phyloP scores from a whole-genome alignment of 2,113 vertebrate genomes.

The Planiliza haematocheilus region DNA sequence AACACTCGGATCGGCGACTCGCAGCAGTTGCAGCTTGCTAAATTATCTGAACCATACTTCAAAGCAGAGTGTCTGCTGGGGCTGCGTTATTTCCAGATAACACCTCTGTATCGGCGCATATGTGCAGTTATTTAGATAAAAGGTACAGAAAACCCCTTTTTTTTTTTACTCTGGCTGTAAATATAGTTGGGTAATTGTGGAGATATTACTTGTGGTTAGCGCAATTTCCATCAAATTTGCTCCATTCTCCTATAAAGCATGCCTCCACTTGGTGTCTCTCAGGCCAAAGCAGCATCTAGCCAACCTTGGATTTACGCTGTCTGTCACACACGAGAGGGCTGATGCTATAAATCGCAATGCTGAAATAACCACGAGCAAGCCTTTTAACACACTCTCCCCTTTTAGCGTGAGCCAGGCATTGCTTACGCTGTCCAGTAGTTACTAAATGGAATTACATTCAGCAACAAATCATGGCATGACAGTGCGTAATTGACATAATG shows the following conservation, averaged over 20 bases:
- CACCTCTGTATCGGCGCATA: slow-evolving; percentile 9
- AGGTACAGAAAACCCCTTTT: slow-evolving; percentile 7
- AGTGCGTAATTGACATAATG: slow-evolving; percentile 39
- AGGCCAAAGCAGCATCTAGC: slow-evolving; percentile 34
- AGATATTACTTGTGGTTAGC: slow-evolving; percentile 35
- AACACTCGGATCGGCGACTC: slow-evolving; percentile 35
- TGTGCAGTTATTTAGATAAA: slow-evolving; percentile 21
- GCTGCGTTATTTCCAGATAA: slow-evolving; percentile 21
- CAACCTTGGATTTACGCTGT: slow-evolving; percentile 47
- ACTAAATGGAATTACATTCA: slow-evolving; percentile 43
- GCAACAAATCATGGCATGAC: slow-evolving; percentile 35
- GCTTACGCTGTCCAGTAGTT: slow-evolving; percentile 27
- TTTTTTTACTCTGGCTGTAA: neutral
- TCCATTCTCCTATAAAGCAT: slow-evolving; percentile 29
- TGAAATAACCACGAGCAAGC: slow-evolving; percentile 8
- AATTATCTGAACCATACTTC: slow-evolving; percentile 29
- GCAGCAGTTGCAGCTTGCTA: slow-evolving; percentile 43
- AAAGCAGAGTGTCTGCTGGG: slow-evolving; percentile 13
- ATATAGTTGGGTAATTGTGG: slow-evolving; percentile 35
- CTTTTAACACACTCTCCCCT: slow-evolving; percentile 17
- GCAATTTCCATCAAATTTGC: slow-evolving; percentile 42
- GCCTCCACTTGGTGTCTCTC: slow-evolving; percentile 36
- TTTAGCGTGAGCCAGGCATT: slow-evolving; percentile 13
- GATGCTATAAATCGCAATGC: slow-evolving; percentile 51
- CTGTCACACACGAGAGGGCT: slow-evolving; percentile 29